Percentiles rank a stretch among this genome's conserved stretches.
Evolutionary conservation across 2,797 vertebrate species (phyloP).

Genomic region (Tragelaphus eurycerus): DNA sequence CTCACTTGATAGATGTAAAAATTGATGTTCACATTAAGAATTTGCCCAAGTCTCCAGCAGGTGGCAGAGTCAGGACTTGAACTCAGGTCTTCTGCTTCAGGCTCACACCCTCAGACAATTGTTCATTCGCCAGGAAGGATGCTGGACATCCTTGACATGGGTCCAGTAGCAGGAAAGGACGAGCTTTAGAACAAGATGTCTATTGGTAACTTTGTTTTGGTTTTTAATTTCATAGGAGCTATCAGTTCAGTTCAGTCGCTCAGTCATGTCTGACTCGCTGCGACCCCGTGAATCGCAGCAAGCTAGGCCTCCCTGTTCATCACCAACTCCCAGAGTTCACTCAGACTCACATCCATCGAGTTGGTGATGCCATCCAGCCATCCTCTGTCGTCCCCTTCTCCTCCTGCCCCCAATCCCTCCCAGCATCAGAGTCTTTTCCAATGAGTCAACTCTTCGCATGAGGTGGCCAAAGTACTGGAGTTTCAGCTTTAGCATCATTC

Average conservation of each 20-base stretch:
- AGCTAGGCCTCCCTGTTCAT: too few species aligned
- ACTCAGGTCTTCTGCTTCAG: background rate
- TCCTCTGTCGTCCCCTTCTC: too few species aligned
- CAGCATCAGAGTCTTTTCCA: too few species aligned
- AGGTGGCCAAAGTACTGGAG: too few species aligned
- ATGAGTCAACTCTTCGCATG: fast-evolving
- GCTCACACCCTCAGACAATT: background rate
- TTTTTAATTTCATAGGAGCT: background rate
- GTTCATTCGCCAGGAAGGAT: background rate
- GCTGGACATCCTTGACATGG: background rate
- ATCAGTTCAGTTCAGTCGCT: too few species aligned
- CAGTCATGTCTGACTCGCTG: too few species aligned
- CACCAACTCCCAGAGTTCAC: too few species aligned
- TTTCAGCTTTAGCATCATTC: too few species aligned
- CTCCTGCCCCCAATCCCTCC: too few species aligned
- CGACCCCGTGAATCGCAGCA: too few species aligned
- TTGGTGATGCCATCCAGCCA: too few species aligned
- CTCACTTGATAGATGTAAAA: background rate
- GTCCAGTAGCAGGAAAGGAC: background rate
- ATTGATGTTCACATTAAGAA: background rate
- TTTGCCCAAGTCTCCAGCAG: background rate
- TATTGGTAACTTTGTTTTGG: background rate
- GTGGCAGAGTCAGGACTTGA: background rate
- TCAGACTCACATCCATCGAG: too few species aligned
- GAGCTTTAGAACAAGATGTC: background rate